Percentiles rank a stretch among this genome's conserved stretches.
phyloP scores from a whole-genome alignment of 37 sponge, comb jelly and placozoan species.

The Beroe forskalii region DNA sequence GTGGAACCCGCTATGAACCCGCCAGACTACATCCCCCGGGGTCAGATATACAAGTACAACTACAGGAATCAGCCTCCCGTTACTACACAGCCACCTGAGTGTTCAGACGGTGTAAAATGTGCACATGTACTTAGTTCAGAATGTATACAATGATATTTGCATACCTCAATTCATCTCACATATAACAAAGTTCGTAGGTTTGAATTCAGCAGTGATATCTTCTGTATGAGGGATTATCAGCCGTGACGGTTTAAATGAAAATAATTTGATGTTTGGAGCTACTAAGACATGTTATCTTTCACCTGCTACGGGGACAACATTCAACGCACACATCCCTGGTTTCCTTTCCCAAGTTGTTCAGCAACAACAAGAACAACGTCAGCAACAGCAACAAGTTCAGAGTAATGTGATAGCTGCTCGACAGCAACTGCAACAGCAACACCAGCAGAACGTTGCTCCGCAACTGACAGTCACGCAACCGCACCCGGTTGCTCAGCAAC shows the following conservation, averaged over 20 bases:
- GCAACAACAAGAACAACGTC: not conserved
- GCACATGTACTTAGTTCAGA: no score
- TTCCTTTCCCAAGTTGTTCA: not conserved
- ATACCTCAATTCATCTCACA: no score
- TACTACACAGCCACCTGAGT: not conserved
- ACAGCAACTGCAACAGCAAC: not conserved
- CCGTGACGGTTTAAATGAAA: no score
- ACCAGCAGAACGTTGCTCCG: not conserved
- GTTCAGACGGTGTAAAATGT: no score
- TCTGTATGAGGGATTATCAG: no score
- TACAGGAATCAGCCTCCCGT: constrained; percentile 30
- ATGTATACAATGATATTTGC: no score
- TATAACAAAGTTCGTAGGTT: no score
- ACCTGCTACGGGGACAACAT: not conserved
- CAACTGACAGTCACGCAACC: not conserved
- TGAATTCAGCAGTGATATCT: no score
- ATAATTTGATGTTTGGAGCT: not conserved
- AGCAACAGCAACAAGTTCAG: not conserved
- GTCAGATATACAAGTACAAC: constrained; percentile 53
- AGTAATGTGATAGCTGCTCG: not conserved
- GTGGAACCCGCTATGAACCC: constrained; percentile 45
- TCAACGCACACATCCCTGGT: not conserved
- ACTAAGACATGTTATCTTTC: no score
- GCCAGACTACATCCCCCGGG: constrained; percentile 43
- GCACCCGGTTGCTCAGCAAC: no score